These are phyloP conservation scores for Rhagonycha fulva DNA, from an alignment of 2,888 invertebrate species.

Conservation along the genomic window DNA sequence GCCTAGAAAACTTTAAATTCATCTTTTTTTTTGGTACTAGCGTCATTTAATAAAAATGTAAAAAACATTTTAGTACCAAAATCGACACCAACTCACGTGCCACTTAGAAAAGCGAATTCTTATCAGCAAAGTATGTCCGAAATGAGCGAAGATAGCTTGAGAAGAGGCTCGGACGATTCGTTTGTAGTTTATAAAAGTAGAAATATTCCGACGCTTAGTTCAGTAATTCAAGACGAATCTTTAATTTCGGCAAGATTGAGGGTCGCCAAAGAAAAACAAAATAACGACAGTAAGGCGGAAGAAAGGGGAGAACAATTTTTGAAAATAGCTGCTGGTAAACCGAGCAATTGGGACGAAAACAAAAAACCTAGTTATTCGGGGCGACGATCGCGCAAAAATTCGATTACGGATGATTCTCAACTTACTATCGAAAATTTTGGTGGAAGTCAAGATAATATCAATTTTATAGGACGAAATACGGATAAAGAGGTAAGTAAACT, in stretches of 20 bases:
- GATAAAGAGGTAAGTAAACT: slow-evolving; percentile 67
- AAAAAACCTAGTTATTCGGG: slow-evolving; percentile 77
- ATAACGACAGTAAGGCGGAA: slow-evolving; percentile 68
- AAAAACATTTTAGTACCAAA: slow-evolving; percentile 55
- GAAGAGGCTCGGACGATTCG: slow-evolving; percentile 62
- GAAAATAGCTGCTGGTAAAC: slow-evolving; percentile 75
- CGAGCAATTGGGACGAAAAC: slow-evolving; percentile 82
- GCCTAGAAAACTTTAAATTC: neutral
- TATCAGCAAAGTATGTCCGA: slow-evolving; percentile 50
- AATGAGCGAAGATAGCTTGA: slow-evolving; percentile 54
- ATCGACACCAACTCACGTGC: slow-evolving; percentile 58
- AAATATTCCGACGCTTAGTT: slow-evolving; percentile 78
- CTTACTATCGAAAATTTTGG: slow-evolving; percentile 92
- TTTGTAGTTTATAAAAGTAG: slow-evolving; percentile 83
- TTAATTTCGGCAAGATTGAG: slow-evolving; percentile 60
- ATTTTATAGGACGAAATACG: slow-evolving; percentile 81
- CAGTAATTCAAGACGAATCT: slow-evolving; percentile 63
- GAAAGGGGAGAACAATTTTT: slow-evolving; percentile 61
- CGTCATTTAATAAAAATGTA: neutral
- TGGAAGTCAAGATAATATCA: slow-evolving; percentile 86
- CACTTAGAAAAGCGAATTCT: slow-evolving; percentile 52
- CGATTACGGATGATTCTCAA: slow-evolving; percentile 85
- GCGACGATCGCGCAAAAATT: slow-evolving; percentile 81
- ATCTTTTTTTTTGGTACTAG: neutral
- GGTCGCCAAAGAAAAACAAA: slow-evolving; percentile 66